A percentile compares a stretch with the other conserved stretches of the same genome.
phyloP scores from a whole-genome alignment of 2,888 invertebrate species.

The Melieria omissa region DNA sequence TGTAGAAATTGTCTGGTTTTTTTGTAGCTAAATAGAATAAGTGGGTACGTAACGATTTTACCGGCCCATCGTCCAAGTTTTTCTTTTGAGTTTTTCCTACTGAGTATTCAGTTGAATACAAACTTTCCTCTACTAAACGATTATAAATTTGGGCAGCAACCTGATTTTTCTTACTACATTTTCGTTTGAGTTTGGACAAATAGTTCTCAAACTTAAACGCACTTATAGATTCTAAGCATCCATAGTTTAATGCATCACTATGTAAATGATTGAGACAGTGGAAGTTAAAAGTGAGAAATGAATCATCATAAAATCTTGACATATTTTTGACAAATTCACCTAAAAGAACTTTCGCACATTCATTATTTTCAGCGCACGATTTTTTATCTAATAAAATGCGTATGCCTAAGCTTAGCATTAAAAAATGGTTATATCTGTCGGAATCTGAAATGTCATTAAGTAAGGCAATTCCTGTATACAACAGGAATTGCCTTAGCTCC shows the following conservation, averaged over 20 bases:
- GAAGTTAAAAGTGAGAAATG: constrained; percentile 34
- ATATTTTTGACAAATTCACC: constrained; percentile 36
- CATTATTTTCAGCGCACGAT: constrained; percentile 28
- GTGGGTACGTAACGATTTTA: constrained; percentile 8
- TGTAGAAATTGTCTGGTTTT: not conserved
- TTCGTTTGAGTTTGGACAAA: constrained; percentile 26
- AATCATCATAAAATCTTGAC: constrained; percentile 24
- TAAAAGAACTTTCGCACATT: too few species aligned
- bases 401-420: constrained; percentile 29
- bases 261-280: constrained; percentile 36
- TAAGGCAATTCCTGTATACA: constrained; percentile 35
- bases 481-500: constrained; percentile 34
- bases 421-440: constrained; percentile 32
- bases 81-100: not conserved
- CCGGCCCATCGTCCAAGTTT: not conserved
- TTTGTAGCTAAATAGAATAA: constrained; percentile 8
- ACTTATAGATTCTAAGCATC: constrained; percentile 31
- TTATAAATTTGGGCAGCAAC: constrained; percentile 27
- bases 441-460: constrained; percentile 28
- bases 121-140: constrained; percentile 21
- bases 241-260: constrained; percentile 28
- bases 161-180: constrained; percentile 18
- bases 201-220: constrained; percentile 35
- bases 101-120: not conserved
- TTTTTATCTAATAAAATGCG: constrained; percentile 21